phyloP scores from a whole-genome alignment of 2,113 vertebrate genomes.

The Trichechus manatus region DNA sequence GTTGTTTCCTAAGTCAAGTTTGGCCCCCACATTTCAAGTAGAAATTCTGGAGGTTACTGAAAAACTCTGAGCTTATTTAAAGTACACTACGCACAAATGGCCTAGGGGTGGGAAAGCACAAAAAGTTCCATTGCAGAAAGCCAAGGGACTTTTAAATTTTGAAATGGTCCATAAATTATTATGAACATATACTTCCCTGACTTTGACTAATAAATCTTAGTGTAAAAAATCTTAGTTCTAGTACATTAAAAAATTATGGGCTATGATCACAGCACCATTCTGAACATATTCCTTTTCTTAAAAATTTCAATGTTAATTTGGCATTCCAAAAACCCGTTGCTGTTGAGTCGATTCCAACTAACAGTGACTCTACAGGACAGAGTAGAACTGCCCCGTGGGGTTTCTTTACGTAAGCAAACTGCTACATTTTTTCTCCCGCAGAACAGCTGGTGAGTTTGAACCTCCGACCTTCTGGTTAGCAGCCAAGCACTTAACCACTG shows the following conservation, averaged over 20 bases:
- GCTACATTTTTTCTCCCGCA: too few relatives aligned
- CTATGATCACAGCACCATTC: slow-evolving; percentile 35
- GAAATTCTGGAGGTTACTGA: slow-evolving; percentile 42
- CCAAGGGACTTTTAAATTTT: slow-evolving; percentile 68
- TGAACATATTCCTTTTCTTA: slow-evolving; percentile 22
- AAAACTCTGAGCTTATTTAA: slow-evolving; percentile 38
- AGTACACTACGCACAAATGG: background rate
- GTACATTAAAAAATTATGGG: background rate
- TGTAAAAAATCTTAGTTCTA: slow-evolving; percentile 55
- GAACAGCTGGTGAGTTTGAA: too few relatives aligned
- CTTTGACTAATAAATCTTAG: slow-evolving; percentile 45
- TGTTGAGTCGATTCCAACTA: too few relatives aligned
- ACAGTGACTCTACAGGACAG: too few relatives aligned
- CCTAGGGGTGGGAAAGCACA: background rate
- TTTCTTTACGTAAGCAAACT: background rate
- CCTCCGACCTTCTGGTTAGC: too few relatives aligned
- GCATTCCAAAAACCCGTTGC: background rate
- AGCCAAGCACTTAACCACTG: too few relatives aligned
- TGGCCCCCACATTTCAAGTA: slow-evolving; percentile 33
- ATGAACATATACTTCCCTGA: slow-evolving; percentile 72
- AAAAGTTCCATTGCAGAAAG: slow-evolving; percentile 76
- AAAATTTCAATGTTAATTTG: slow-evolving; percentile 60
- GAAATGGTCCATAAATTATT: slow-evolving; percentile 47
- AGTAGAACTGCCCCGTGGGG: too few relatives aligned
- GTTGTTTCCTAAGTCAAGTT: background rate